Evolutionary conservation across 2,113 vertebrate genomes (phyloP).

Genomic region (Rhinopomastus cyanomelas): DNA sequence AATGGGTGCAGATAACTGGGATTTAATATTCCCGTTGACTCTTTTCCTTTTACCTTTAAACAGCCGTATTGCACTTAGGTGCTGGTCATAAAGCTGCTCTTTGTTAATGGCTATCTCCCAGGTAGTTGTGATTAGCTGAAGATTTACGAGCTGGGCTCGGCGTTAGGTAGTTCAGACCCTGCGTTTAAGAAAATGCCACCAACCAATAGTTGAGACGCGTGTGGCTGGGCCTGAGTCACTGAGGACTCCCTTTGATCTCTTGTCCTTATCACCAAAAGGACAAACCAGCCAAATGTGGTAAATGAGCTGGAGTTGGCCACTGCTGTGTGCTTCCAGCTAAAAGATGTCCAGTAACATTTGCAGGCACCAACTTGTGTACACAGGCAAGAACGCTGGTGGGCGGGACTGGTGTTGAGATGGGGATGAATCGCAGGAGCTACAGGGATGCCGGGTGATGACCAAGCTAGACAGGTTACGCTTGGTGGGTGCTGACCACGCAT

Average conservation of each 20-base stretch:
- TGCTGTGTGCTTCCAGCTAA: too few species aligned
- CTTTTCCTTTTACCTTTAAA: constrained; percentile 49
- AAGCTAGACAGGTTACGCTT: background rate
- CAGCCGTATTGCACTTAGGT: background rate
- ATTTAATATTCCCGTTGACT: background rate
- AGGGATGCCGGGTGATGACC: background rate
- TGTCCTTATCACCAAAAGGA: background rate
- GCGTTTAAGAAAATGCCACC: too few species aligned
- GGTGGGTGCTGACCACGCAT: background rate
- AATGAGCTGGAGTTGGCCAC: background rate
- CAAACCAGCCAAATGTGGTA: background rate
- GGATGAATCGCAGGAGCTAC: fast-evolving
- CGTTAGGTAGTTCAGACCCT: background rate
- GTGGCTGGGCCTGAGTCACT: background rate
- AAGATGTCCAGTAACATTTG: background rate
- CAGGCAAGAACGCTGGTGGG: background rate
- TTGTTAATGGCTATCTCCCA: background rate
- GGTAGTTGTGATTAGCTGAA: background rate
- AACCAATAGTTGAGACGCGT: background rate
- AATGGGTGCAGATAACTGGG: constrained; percentile 40
- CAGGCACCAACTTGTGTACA: background rate
- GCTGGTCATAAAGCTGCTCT: background rate
- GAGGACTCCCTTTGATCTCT: background rate
- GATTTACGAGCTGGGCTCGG: background rate
- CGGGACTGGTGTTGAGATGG: background rate